Conservation (phyloP, 2,797 vertebrate species). For the Podarcis lilfordi region DNA sequence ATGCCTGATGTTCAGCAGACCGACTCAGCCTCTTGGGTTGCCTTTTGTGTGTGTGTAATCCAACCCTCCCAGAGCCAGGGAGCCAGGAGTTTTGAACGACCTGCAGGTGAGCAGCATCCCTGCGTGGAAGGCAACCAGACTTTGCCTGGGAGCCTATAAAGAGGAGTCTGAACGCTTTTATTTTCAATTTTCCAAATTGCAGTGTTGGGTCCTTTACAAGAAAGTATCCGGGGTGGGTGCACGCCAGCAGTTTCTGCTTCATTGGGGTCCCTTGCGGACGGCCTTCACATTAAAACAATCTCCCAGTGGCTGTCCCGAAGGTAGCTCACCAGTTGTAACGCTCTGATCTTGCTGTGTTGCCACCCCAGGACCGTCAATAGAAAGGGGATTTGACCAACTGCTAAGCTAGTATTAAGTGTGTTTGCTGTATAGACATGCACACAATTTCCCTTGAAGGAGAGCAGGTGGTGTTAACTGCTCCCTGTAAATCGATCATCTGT, state of each 20-base stretch:
- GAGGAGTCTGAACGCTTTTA: not conserved
- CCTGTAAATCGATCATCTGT: constrained; percentile 12
- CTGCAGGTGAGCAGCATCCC: not conserved
- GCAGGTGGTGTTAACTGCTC: not conserved
- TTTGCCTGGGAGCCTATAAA: constrained; percentile 18
- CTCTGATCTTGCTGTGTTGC: too few relatives aligned
- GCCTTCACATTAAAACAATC: not conserved
- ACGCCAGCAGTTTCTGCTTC: not conserved
- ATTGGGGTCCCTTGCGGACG: too few relatives aligned
- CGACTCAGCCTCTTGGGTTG: not conserved
- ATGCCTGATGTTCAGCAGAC: not conserved
- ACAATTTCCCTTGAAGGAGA: too few relatives aligned
- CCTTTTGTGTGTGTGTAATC: not conserved
- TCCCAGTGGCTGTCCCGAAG: not conserved
- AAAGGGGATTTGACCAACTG: not conserved
- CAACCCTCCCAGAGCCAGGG: not conserved
- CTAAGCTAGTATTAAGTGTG: not conserved
- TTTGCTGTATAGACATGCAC: not conserved
- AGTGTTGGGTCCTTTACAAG: not conserved
- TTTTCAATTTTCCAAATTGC: not conserved
- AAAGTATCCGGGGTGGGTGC: not conserved
- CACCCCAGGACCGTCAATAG: not conserved
- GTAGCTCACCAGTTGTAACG: not conserved
- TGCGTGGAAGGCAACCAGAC: constrained; percentile 5
- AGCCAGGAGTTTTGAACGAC: constrained; percentile 21